A percentile compares a stretch with the other conserved stretches of the same genome.
Conservation (phyloP, 2,797 vertebrate species). For the Benthosema pterotum region DNA sequence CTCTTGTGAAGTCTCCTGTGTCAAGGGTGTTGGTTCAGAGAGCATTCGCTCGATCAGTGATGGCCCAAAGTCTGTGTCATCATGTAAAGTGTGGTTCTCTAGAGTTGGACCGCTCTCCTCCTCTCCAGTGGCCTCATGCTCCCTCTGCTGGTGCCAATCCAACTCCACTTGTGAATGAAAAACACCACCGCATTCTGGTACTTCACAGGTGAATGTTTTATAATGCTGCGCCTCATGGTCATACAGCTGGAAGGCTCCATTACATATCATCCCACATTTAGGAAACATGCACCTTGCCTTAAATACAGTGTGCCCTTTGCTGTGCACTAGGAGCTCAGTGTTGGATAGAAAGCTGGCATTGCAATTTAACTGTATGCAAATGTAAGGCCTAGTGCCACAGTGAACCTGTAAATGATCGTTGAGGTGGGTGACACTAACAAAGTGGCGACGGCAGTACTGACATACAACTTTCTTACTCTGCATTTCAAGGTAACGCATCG, state of each 20-base stretch:
- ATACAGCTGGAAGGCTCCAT: constrained; percentile 93
- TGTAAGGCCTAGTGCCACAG: constrained; percentile 94
- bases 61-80: constrained; percentile 29
- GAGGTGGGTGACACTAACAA: constrained; percentile 92
- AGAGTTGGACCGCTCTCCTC: constrained; percentile 55
- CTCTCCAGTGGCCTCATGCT: constrained; percentile 79
- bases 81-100: constrained; percentile 56
- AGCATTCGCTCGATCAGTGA: constrained; percentile 52
- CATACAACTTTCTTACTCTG: constrained; percentile 96
- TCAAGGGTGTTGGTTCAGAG: constrained; percentile 8
- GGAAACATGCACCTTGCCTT: constrained; percentile 97
- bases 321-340: constrained; percentile 89
- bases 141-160: constrained; percentile 85
- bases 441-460: constrained; percentile 96
- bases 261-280: constrained; percentile 93
- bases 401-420: constrained; percentile 97
- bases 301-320: constrained; percentile 89
- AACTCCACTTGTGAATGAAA: constrained; percentile 91
- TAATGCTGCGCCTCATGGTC: constrained; percentile 98
- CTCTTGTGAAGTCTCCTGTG: constrained; percentile 29
- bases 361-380: constrained; percentile 96
- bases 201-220: constrained; percentile 93
- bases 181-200: constrained; percentile 87
- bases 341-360: constrained; percentile 94
- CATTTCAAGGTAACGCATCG: constrained; percentile 93